phyloP scores from a whole-genome alignment of 2,113 vertebrate genomes.

The Pteropus alecto region DNA sequence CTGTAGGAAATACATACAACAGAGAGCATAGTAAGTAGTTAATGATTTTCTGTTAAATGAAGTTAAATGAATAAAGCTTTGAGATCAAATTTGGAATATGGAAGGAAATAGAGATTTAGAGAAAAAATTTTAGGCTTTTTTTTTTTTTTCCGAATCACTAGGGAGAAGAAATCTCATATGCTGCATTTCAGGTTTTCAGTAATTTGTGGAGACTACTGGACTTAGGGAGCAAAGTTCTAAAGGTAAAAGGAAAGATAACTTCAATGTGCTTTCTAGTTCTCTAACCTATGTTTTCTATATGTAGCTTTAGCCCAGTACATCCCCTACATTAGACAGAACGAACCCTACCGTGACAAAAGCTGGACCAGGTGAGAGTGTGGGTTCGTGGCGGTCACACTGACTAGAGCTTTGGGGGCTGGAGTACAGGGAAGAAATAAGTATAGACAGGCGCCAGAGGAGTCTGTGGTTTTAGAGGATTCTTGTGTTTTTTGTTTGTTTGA shows the following conservation, averaged over 20 bases:
- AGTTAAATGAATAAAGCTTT: neutral
- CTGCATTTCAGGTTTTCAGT: conserved; percentile 1
- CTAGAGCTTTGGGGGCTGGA: neutral
- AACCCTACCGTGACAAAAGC: rapidly evolving
- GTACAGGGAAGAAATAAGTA: neutral
- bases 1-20: neutral
- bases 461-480: neutral
- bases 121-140: neutral
- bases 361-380: neutral
- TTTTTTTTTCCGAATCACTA: neutral
- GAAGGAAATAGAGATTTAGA: neutral
- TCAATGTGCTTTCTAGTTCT: neutral
- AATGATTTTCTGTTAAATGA: neutral
- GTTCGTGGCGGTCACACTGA: too few relatives aligned
- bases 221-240: neutral
- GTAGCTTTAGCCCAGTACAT: neutral
- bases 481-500: conserved; percentile 32
- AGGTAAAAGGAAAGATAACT: neutral
- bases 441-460: neutral
- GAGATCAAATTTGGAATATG: neutral
- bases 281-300: neutral
- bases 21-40: neutral
- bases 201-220: neutral
- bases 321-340: rapidly evolving
- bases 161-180: neutral